Conservation (phyloP, 2,797 vertebrate species). For the Buphagus erythrorhynchus region DNA sequence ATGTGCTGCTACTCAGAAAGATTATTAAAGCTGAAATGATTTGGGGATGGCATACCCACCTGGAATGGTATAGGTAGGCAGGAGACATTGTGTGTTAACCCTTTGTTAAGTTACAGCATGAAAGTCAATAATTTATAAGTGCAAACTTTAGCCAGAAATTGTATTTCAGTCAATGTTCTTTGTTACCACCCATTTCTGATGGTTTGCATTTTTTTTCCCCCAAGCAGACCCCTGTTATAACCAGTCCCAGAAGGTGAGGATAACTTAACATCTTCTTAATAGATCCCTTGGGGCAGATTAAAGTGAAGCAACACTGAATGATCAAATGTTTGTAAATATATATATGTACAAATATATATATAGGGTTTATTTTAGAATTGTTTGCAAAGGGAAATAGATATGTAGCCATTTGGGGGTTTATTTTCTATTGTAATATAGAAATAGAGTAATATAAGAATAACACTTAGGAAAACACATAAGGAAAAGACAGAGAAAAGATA, state of each 20-base stretch:
- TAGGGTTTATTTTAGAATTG: background rate
- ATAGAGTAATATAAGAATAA: background rate
- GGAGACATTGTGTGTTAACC: background rate
- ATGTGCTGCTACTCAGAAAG: background rate
- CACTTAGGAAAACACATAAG: background rate
- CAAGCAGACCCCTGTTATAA: background rate
- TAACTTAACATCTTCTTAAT: background rate
- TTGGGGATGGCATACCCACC: background rate
- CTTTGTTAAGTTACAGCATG: background rate
- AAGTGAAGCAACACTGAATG: background rate
- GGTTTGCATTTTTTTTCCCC: background rate
- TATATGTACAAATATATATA: too few relatives aligned
- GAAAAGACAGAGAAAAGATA: background rate
- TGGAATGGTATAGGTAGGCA: background rate
- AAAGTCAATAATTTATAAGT: background rate
- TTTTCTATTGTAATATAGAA: background rate
- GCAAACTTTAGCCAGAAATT: background rate
- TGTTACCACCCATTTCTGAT: background rate
- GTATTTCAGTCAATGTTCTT: background rate
- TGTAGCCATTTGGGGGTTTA: background rate
- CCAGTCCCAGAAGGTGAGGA: background rate
- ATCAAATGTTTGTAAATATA: background rate
- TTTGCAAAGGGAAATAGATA: background rate
- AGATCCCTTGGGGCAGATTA: background rate
- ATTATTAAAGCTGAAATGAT: background rate